Base-by-base conservation (phyloP, 2,888 invertebrate species). In the Oegoconia quadripuncta region DNA sequence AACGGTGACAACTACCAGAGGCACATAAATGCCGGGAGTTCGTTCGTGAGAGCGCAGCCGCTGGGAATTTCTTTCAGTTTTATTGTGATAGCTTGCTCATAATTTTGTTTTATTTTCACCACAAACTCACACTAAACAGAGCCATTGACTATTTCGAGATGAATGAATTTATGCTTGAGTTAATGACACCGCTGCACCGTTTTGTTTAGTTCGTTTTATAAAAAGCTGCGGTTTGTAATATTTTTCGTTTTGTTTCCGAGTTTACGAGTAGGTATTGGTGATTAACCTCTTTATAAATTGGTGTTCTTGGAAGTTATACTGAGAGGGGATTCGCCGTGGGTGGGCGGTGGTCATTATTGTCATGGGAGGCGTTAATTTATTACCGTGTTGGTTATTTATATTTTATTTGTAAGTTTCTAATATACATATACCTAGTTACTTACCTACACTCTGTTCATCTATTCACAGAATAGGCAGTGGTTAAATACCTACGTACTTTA, bases 1-100 rank as follows among this genome's bases (percentile, higher is more conserved):
- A 70, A 59, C 74, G 82, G 82, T 83, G 84, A 84, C 84, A 84
- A 74, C 66, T 84, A 84, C 84, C 65, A 84, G 82, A 65, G 62
- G 55, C 39, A 46, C 80, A 84, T 72, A 68, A 63, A 48, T 47
- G 50, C 51, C 47, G 66, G 59, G 74, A 74, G 68, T 57, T 69
- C 56, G 50, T 54, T 42, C 51, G 59, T 55, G 25, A 13, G 3
- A 38, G 52, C 52, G 64, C 52, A 60, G 60, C 52, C 63, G 58
- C 13, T 7, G 27, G 13, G 6, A 27, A 27, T 54, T 50, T 50
- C 44, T 44, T 48, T 41, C 23, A 23, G 8, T 17, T 2, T 13
- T 7, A 18, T 33, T 22, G 22, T 22, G 32, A 33, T 33, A 13
- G 22, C 12, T 8, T 17, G 23, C 22, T 13, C 9, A 28, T 28